Evolutionary conservation across 1,140 invertebrate species (phyloP), one percentile per base, ranked within the genome.

Genomic region (Pararge aegeria): DNA sequence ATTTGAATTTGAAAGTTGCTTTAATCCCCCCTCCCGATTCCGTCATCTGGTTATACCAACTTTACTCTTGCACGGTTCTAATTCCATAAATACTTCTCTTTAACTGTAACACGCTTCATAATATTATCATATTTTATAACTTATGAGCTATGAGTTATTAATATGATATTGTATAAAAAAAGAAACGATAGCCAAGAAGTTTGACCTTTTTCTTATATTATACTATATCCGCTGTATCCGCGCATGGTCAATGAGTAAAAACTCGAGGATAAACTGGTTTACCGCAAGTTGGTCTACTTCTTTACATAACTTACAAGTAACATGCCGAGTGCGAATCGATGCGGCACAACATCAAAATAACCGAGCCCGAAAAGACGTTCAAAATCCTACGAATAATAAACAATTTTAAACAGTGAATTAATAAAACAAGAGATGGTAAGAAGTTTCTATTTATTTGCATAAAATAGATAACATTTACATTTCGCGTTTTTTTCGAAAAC

Each of bases 301-400:
- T 54, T 55, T 61, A 61, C 59, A 50, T 61, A 61, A 57, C 20
- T 49, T 50, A 30, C 53, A 50, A 61, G 52, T 4, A 19, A 46
- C 42, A 6, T 15, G 19, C 29, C 37, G 44, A 10, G 21, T 46
- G 18, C 30, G 46, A 21, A 24, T 50, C 9, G 27, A 18, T 20
- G 37, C 18, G 50, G 18, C 50, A 53, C 13, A 29, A 21, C 24
- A 59, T 53, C 42, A 42, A 9, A 30, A 52, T 34, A 29, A 18
- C 52, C 29, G 37, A 50, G 19, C n/a, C 20, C 24, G 57, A 34
- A 48, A 53, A 59, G 49, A 59, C 57, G 57, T 59, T 29, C 2
- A 46, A 20, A 46, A 46, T 1, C 29, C 7, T 20, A n/a, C n/a
- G 2, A 40, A 40, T 5, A 2, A 10, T 10, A 20, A 16, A 16